These are phyloP conservation scores for Hydrochoerus hydrochaeris DNA, from an alignment of 2,113 vertebrate species.

Conservation along the genomic window DNA sequence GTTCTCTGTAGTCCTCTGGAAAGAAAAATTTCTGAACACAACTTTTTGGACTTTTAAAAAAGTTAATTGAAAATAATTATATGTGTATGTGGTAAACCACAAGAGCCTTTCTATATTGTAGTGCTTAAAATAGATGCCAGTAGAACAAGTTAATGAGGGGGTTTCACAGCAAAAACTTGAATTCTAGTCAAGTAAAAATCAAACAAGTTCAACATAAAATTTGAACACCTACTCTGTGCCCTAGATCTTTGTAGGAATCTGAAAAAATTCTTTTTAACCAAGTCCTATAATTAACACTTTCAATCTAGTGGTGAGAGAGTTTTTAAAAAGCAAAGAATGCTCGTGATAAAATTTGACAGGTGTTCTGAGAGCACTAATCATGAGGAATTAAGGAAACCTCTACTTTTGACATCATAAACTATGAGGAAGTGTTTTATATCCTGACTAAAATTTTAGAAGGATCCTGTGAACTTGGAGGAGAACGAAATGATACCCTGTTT, in stretches of 20 bases:
- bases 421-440: background rate
- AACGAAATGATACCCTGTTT: background rate
- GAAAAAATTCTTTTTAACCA: background rate
- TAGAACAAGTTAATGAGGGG: background rate
- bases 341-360: slow-evolving; percentile 33
- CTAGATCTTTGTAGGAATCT: background rate
- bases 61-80: slow-evolving; percentile 47
- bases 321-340: background rate
- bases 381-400: background rate
- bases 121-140: background rate
- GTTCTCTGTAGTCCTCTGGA: background rate
- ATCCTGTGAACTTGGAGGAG: background rate
- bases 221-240: background rate
- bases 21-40: slow-evolving; percentile 39
- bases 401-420: background rate
- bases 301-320: background rate
- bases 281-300: background rate
- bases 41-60: background rate
- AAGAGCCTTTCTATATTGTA: background rate
- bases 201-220: slow-evolving; percentile 30
- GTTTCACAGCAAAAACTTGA: background rate
- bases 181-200: slow-evolving; percentile 32
- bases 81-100: background rate
- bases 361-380: background rate
- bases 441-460: background rate